Base-by-base conservation (phyloP, 2,888 invertebrate species). In the Cryptocephalus moraei region DNA sequence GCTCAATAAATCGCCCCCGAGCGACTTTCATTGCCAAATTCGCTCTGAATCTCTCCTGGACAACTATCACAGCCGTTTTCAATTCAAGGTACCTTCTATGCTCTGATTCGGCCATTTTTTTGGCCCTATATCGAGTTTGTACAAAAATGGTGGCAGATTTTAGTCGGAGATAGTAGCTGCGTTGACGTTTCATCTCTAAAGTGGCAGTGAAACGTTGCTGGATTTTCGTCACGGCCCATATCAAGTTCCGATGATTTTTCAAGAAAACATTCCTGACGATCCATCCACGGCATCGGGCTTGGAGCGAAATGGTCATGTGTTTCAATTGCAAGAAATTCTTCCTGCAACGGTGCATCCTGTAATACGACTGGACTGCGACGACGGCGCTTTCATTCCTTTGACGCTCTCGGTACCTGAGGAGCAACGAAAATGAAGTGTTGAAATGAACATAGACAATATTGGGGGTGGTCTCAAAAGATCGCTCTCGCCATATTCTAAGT, bases 111-210 rank as follows among this genome's bases (percentile, higher is more conserved):
- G 74, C 74, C 13, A 67, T 47, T 31, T 63, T 63, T 4, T 65
- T 63, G 1, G 76, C 75, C 54, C 74, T 72, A 58, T 75, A 72
- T 65, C 69, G 73, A 46, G 64, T 68, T 55, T 83, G 82, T 41
- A 71, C 61, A 6, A 59, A 51, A 22, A 54, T 34, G 11, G 58
- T 62, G 2, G 65, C 60, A 12, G 44, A 51, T 56, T 61, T 66
- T 4, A 61, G 50, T 34, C 52, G 53, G 8, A 41, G 14, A 40
- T 52, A 54, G 2, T 46, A 53, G 1, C 57, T 56, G 60, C 71
- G 68, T 10, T 52, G 51, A 1, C 55, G 49, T 39, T 47, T 39
- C 55, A 56, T 57, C 14, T 49, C 13, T 43, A 49, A 38, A 33
- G 50, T 61, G 51, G 59, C 44, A 54, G 56, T n/a, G 49, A 46